Evolutionary conservation across 1,140 invertebrate genomes (phyloP).

Genomic region (Chelonus insularis): DNA sequence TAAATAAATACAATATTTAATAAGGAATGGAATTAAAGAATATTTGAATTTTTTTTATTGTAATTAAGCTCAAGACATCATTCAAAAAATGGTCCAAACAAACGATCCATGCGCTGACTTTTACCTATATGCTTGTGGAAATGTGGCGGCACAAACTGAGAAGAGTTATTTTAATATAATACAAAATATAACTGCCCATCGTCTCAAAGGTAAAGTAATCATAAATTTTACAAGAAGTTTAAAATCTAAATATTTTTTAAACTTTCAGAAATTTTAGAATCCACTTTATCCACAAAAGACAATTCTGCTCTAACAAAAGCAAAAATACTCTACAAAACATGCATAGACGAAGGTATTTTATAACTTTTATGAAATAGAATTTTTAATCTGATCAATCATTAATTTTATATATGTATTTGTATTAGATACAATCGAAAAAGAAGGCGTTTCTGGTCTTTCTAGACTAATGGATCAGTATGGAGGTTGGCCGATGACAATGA

Average conservation of each 20-base stretch:
- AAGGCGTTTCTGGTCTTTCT: not conserved
- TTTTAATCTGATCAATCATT: not conserved
- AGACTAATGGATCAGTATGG: not conserved
- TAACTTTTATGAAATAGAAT: not conserved
- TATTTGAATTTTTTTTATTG: too few relatives aligned
- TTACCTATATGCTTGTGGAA: constrained; percentile 8
- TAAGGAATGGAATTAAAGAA: too few relatives aligned
- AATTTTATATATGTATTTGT: not conserved
- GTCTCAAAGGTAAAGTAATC: constrained; percentile 2
- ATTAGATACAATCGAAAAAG: not conserved
- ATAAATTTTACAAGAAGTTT: too few relatives aligned
- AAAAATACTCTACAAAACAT: constrained; percentile 1
- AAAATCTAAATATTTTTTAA: not conserved
- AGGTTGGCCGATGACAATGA: constrained; percentile 14
- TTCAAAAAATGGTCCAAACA: not conserved
- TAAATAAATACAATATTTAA: too few relatives aligned
- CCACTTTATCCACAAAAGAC: not conserved
- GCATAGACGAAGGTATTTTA: constrained; percentile 1
- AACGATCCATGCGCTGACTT: not conserved
- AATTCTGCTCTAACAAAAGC: constrained; percentile 1
- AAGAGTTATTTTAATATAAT: not conserved
- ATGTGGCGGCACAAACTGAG: not conserved
- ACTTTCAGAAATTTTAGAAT: not conserved
- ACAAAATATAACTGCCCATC: not conserved
- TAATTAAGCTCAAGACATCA: not conserved